A percentile compares a stretch with the other conserved stretches of the same genome.
Evolutionary conservation across 2,113 vertebrate species (phyloP).

Genomic region (Prunella himalayana): DNA sequence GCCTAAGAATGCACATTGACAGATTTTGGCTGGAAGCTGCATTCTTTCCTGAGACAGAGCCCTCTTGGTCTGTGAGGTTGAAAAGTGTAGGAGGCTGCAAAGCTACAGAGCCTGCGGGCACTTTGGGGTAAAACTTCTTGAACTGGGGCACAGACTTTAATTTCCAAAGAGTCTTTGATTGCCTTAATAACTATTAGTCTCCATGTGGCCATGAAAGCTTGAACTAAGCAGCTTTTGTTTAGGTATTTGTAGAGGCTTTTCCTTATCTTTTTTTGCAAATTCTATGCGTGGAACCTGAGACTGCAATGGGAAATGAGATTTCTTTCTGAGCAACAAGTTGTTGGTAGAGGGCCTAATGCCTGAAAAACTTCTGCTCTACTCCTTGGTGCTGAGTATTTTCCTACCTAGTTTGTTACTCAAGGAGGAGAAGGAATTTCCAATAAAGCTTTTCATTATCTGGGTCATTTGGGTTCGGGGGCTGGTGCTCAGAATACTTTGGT

Average conservation of each 20-base stretch:
- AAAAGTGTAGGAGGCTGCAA: background rate
- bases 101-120: fast-evolving
- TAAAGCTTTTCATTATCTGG: background rate
- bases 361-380: background rate
- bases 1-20: background rate
- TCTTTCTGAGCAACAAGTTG: background rate
- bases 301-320: fast-evolving
- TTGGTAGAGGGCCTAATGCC: background rate
- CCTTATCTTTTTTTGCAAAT: background rate
- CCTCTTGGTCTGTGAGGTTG: background rate
- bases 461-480: fast-evolving
- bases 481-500: background rate
- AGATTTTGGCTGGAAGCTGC: background rate
- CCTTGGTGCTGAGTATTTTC: background rate
- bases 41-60: background rate
- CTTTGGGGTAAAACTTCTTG: background rate
- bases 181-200: background rate
- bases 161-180: background rate
- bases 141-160: background rate
- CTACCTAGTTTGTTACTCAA: background rate
- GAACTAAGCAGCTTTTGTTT: background rate
- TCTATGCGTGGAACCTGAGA: background rate
- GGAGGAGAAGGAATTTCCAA: background rate
- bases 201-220: background rate
- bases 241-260: background rate